A percentile compares a stretch with the other conserved stretches of the same genome.
These are phyloP conservation scores for Gallirallus australis DNA, from an alignment of 2,797 vertebrate genomes.

Conservation along the genomic window DNA sequence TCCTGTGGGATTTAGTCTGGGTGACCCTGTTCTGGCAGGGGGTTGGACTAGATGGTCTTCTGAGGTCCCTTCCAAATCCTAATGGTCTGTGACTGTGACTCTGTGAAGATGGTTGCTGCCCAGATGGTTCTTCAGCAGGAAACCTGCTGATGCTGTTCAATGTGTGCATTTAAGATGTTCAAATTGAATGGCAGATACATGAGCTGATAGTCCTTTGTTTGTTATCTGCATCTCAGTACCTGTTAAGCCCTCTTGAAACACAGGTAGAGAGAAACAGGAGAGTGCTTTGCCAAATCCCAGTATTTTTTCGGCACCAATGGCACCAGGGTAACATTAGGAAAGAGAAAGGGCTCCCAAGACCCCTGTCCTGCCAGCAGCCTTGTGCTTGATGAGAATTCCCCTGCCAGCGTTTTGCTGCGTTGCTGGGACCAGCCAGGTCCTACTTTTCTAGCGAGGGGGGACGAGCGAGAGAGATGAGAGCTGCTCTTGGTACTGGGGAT, in stretches of 20 bases:
- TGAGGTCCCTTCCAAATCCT: too few species aligned
- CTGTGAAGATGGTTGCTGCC: conserved; percentile 6
- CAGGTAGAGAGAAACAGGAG: background rate
- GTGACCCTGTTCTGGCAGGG: too few species aligned
- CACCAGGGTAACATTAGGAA: background rate
- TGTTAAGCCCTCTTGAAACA: background rate
- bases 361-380: background rate
- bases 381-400: background rate
- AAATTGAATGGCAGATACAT: background rate
- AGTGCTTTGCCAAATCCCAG: background rate
- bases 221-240: background rate
- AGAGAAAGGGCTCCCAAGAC: background rate
- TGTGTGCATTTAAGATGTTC: background rate
- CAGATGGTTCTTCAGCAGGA: conserved; percentile 21
- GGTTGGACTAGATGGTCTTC: too few species aligned
- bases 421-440: background rate
- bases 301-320: background rate
- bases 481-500: background rate
- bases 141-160: background rate
- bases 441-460: background rate
- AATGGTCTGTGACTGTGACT: too few species aligned
- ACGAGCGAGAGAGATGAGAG: background rate
- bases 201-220: background rate
- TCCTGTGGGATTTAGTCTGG: too few species aligned
- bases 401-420: accelerated